Evolutionary conservation across 2,797 vertebrate species (phyloP), one percentile per base, ranked within the genome.

Genomic region (Lepilemur septentrionalis): DNA sequence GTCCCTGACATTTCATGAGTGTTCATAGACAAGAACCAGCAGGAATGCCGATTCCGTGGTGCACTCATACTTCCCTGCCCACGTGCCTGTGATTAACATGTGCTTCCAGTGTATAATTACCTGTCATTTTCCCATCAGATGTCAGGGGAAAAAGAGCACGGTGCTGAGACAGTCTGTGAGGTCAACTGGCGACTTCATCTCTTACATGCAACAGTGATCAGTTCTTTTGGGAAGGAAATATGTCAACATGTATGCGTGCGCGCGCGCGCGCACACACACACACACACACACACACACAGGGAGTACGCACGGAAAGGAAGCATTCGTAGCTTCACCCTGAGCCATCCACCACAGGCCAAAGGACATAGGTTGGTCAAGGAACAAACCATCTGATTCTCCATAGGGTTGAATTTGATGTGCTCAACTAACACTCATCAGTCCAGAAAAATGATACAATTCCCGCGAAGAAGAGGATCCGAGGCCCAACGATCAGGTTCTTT

Each of bases 41-140:
- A 32, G 72, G 5, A 35, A 35, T 1, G n/a, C 7, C 20, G 6
- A 3, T 1, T 7, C 32, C 25, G 28, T 4, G 0, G 3, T 6
- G 35, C 32, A 20, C 38, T 23, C 79, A 9, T 3, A 0, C 12
- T 7, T 61, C 17, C 52, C 76, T 50, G 15, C 25, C n/a, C 11
- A 70, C 3, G 8, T 0, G 4, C 28, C 0, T 17, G 43, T 43
- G 22, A 35, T 18, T 22, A 32, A 41, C 1, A 14, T 28, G 3
- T 4, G 43, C 32, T 57, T 48, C 73, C 14, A 1, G 4, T 9
- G 50, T 35, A 57, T 3, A 22, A 7, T 4, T 10, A 32, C 30
- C 79, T n/a, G 55, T 52, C 41, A 41, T n/a, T 75, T 67, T 52
- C 76, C 65, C 14, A 10, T 25, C 46, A 10, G 18, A 18, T 48